Percentiles rank a stretch among this genome's conserved stretches.
These are phyloP conservation scores for Sorex araneus DNA, from an alignment of 2,113 vertebrate genomes.

Conservation along the genomic window DNA sequence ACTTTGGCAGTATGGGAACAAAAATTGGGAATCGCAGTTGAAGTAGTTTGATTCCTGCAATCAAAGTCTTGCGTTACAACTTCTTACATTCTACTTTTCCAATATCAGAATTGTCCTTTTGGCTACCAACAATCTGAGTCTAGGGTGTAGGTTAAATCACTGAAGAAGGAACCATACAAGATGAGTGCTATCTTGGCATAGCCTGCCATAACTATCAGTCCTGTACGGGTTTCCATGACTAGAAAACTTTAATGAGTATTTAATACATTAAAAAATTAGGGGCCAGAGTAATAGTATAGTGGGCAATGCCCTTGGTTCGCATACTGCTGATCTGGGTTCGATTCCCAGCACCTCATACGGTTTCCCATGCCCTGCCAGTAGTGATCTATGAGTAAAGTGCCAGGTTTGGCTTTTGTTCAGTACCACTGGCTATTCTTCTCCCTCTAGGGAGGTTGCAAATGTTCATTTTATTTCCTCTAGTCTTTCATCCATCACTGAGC, in stretches of 20 bases:
- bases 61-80: constrained; percentile 7
- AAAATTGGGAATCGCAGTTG: background rate
- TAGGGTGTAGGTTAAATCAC: background rate
- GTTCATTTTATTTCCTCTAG: too few relatives aligned
- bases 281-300: background rate
- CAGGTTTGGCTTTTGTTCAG: too few relatives aligned
- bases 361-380: too few relatives aligned
- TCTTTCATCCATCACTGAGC: too few relatives aligned
- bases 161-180: background rate
- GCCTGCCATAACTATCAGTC: background rate
- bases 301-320: too few relatives aligned
- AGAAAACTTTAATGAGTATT: background rate
- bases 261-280: constrained; percentile 16
- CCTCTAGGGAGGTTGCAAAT: too few relatives aligned
- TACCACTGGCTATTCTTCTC: too few relatives aligned
- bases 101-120: background rate
- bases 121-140: background rate
- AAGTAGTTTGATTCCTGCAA: background rate
- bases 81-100: constrained; percentile 24
- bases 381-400: too few relatives aligned
- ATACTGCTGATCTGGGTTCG: too few relatives aligned
- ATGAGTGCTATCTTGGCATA: background rate
- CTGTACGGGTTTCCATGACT: background rate
- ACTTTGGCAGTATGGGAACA: background rate
- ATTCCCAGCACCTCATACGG: too few relatives aligned